Percentiles rank a stretch among this genome's conserved stretches.
Conservation (phyloP, 2,888 invertebrate genomes). For the Campaea margaritaria region DNA sequence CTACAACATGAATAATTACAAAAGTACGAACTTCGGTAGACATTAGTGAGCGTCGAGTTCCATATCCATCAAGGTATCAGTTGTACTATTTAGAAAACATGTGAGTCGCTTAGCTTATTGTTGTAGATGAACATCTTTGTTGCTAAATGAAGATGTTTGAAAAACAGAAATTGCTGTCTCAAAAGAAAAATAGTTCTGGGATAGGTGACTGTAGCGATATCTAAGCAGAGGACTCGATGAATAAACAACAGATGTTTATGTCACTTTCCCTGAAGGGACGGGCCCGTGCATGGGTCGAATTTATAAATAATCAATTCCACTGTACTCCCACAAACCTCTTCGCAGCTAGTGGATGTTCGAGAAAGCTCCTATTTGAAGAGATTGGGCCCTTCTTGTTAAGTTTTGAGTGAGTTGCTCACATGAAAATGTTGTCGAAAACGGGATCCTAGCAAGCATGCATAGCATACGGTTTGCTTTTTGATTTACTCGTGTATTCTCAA, state of each 20-base stretch:
- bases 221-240: conserved; percentile 61
- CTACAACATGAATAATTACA: conserved; percentile 3
- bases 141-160: conserved; percentile 37
- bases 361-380: conserved; percentile 36
- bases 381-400: conserved; percentile 34
- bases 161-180: conserved; percentile 47
- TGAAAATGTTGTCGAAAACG: conserved; percentile 7
- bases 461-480: conserved; percentile 7
- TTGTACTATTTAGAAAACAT: conserved; percentile 26
- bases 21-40: background rate
- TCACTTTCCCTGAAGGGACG: conserved; percentile 51
- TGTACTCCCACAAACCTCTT: conserved; percentile 34
- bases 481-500: conserved; percentile 12
- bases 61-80: conserved; percentile 4
- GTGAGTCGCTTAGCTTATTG: conserved; percentile 40
- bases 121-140: conserved; percentile 39
- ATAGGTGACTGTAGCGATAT: conserved; percentile 52
- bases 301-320: conserved; percentile 64
- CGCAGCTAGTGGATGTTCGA: conserved; percentile 28
- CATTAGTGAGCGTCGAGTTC: conserved; percentile 19
- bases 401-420: conserved; percentile 32
- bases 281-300: conserved; percentile 54
- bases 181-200: conserved; percentile 50
- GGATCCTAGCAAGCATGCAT: conserved; percentile 21
- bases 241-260: conserved; percentile 75